These are phyloP conservation scores for Chironomus striatipennis DNA, from an alignment of 1,140 invertebrate genomes.

Conservation along the genomic window DNA sequence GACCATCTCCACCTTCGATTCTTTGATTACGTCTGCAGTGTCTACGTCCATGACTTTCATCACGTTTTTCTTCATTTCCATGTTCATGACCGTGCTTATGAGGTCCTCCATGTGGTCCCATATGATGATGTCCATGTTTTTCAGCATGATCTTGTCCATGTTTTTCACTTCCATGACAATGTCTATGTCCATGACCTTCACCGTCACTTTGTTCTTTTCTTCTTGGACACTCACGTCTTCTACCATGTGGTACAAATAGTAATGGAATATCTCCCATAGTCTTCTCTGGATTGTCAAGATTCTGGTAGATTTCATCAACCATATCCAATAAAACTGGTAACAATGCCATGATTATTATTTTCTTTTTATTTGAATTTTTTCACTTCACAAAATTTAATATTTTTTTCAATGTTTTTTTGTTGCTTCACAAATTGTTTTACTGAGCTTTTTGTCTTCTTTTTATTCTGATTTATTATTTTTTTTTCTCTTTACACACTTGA, in stretches of 20 bases:
- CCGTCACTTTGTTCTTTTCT: not conserved
- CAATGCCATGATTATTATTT: not conserved
- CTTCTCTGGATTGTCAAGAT: not conserved
- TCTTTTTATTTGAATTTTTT: not conserved
- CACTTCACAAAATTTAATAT: not conserved
- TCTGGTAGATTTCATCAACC: not conserved
- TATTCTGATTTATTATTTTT: too few relatives aligned
- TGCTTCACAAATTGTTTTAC: not conserved
- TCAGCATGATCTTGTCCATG: too few relatives aligned
- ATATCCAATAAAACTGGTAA: constrained; percentile 18
- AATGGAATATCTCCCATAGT: not conserved
- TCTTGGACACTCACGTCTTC: not conserved
- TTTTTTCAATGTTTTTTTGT: not conserved
- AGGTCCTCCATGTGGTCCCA: not conserved
- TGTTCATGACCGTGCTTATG: not conserved
- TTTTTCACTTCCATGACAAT: not conserved
- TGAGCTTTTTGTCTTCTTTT: too few relatives aligned
- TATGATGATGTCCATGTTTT: too few relatives aligned
- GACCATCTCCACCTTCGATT: not conserved
- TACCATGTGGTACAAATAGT: not conserved
- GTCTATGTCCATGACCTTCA: not conserved
- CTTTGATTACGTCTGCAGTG: not conserved
- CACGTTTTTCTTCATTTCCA: not conserved
- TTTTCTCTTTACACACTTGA: not conserved
- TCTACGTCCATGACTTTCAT: not conserved